Evolutionary conservation across 1,140 invertebrate species (phyloP).

Genomic region (Papilio helenus): DNA sequence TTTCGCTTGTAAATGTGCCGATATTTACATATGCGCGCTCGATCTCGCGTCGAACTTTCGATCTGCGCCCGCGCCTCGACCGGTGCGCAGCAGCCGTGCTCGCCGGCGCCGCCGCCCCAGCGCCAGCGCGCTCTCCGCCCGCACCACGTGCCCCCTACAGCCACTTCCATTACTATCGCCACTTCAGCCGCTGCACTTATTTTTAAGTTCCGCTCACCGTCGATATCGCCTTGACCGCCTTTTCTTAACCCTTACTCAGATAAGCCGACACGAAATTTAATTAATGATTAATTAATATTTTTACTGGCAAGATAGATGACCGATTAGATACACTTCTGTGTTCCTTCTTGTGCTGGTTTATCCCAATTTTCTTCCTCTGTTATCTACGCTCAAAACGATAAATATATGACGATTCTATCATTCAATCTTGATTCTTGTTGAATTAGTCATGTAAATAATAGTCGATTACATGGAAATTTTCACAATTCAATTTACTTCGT

Average conservation of each 20-base stretch:
- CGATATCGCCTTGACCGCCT: slow-evolving; percentile 28
- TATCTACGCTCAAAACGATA: no score
- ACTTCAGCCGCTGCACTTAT: slow-evolving; percentile 29
- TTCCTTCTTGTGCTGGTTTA: no score
- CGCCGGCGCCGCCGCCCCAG: slow-evolving; percentile 59
- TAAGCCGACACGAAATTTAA: not conserved
- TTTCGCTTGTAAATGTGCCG: slow-evolving; percentile 83
- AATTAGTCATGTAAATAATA: not conserved
- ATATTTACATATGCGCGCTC: slow-evolving; percentile 82
- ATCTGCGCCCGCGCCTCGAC: slow-evolving; percentile 69
- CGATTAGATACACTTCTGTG: no score
- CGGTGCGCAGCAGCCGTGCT: slow-evolving; percentile 60
- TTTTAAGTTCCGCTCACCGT: slow-evolving; percentile 26
- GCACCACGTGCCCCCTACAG: slow-evolving; percentile 40
- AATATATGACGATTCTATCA: not conserved
- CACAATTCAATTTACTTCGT: not conserved
- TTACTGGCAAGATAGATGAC: not conserved
- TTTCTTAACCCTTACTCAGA: slow-evolving; percentile 12
- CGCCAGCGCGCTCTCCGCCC: slow-evolving; percentile 59
- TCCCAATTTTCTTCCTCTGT: no score
- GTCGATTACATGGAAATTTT: not conserved
- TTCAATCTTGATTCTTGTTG: not conserved
- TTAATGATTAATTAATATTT: not conserved
- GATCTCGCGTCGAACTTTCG: slow-evolving; percentile 81
- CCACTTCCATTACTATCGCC: slow-evolving; percentile 34